These are phyloP conservation scores for Parnassius glacialis DNA, from an alignment of 2,888 invertebrate species.

Conservation along the genomic window DNA sequence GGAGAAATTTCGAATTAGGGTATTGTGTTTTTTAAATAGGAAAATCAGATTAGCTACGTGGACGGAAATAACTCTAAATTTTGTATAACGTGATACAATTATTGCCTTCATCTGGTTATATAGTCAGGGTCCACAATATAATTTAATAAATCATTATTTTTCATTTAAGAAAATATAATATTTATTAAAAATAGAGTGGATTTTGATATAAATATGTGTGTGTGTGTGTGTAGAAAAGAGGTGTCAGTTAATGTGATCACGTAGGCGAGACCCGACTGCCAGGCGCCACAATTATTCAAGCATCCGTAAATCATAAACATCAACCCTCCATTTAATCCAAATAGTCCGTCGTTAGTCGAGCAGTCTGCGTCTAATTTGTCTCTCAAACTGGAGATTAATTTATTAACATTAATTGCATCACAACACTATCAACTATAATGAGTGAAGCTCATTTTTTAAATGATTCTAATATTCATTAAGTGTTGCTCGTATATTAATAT, in stretches of 20 bases:
- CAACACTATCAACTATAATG: slow-evolving; percentile 39
- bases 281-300: slow-evolving; percentile 77
- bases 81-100: no score
- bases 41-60: no score
- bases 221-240: slow-evolving; percentile 28
- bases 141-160: slow-evolving; percentile 20
- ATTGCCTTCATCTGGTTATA: no score
- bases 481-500: background rate
- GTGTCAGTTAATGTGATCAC: slow-evolving; percentile 30
- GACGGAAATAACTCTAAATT: no score
- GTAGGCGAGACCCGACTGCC: slow-evolving; percentile 58
- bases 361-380: slow-evolving; percentile 80
- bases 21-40: no score
- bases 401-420: slow-evolving; percentile 78
- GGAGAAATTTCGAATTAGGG: no score
- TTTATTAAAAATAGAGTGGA: no score
- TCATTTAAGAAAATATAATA: no score
- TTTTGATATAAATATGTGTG: no score
- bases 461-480: background rate
- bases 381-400: slow-evolving; percentile 78
- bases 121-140: no score
- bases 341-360: slow-evolving; percentile 80
- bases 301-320: slow-evolving; percentile 81
- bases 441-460: background rate
- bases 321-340: slow-evolving; percentile 80